These are phyloP conservation scores for Ischnus inquisitorius DNA, from an alignment of 2,888 invertebrate species.

Conservation along the genomic window DNA sequence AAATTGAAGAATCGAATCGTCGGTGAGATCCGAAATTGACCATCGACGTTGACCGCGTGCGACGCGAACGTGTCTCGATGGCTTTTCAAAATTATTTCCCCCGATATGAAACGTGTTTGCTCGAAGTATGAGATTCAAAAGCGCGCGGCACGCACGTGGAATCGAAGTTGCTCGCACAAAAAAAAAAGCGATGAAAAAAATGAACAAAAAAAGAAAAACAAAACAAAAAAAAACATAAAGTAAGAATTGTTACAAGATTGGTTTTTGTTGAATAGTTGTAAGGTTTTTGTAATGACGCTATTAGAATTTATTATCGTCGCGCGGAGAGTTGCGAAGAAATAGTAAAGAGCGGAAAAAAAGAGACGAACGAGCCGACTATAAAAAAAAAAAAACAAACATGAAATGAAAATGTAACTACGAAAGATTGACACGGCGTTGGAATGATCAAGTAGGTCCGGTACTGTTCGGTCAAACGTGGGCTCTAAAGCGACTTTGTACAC, in stretches of 20 bases:
- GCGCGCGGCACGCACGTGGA: constrained; percentile 32
- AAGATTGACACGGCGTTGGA: background rate
- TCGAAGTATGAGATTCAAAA: constrained; percentile 40
- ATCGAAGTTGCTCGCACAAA: constrained; percentile 47
- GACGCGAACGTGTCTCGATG: background rate
- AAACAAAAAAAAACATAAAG: constrained; percentile 67
- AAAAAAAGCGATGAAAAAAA: constrained; percentile 54
- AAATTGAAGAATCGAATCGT: constrained; percentile 1
- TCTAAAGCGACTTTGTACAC: too few species aligned
- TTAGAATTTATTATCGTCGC: constrained; percentile 80
- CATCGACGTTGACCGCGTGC: constrained; percentile 4
- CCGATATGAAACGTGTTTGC: background rate
- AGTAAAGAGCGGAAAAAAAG: constrained; percentile 37
- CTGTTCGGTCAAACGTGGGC: too few species aligned
- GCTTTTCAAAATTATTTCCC: background rate
- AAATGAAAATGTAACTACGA: background rate
- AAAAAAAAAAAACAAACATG: constrained; percentile 53
- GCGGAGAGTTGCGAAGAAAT: constrained; percentile 59
- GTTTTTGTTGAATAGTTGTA: constrained; percentile 85
- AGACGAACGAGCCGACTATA: constrained; percentile 51
- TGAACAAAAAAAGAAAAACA: constrained; percentile 51
- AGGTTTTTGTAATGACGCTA: constrained; percentile 83
- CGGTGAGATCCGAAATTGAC: constrained; percentile 23
- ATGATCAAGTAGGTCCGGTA: too few species aligned
- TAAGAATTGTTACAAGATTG: constrained; percentile 82